Conservation (phyloP, 2,113 vertebrate genomes). For the Gallinago undulata region DNA sequence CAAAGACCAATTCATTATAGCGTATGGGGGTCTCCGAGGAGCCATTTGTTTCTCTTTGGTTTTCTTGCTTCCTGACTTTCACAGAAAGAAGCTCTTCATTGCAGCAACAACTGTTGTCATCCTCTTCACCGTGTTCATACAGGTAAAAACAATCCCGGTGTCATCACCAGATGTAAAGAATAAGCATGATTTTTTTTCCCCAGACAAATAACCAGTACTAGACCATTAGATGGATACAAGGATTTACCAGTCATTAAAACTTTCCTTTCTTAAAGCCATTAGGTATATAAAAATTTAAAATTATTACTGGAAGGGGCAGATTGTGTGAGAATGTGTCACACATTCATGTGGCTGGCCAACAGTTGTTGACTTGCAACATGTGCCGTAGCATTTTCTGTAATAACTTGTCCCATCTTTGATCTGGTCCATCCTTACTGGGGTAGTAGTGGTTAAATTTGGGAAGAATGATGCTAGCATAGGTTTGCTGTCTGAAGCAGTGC, state of each 20-base stretch:
- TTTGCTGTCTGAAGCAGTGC: not conserved
- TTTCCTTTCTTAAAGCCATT: no score
- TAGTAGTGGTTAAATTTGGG: not conserved
- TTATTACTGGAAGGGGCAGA: not conserved
- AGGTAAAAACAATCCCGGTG: constrained; percentile 60
- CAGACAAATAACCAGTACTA: not conserved
- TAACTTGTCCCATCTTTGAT: not conserved
- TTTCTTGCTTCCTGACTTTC: constrained; percentile 83
- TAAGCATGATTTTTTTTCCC: not conserved
- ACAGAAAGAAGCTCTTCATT: constrained; percentile 84
- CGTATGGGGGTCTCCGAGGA: constrained; percentile 80
- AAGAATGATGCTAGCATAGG: not conserved
- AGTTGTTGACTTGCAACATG: not conserved
- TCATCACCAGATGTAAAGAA: not conserved
- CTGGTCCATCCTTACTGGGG: not conserved
- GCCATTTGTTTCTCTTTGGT: constrained; percentile 86
- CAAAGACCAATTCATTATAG: constrained; percentile 86
- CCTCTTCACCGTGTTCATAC: constrained; percentile 84
- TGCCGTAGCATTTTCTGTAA: not conserved
- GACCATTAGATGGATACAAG: not conserved
- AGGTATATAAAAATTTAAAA: not conserved
- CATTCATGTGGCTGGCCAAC: fast-evolving
- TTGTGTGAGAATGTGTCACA: not conserved
- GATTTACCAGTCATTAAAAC: not conserved
- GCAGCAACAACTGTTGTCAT: constrained; percentile 85